Base-by-base conservation (phyloP, 2,888 invertebrate genomes). In the Trichogramma dendrolimi region DNA sequence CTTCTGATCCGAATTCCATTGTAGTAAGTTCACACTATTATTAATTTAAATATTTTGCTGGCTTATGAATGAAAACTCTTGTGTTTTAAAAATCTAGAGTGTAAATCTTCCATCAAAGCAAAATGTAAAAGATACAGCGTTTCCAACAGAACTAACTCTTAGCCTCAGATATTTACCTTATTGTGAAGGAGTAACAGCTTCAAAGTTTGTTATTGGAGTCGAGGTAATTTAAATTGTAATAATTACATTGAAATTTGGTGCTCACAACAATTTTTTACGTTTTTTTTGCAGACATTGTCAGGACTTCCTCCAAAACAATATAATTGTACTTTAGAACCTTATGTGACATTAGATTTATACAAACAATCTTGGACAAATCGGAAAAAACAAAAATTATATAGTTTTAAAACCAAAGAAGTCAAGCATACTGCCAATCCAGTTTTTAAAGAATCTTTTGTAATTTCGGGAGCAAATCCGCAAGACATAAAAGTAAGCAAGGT, bases 231-330 rank as follows among this genome's bases (percentile, higher is more conserved):
- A 6, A 27, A 27, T 27, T 27, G 4, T 51, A 40, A 58, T 46
- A 27, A 27, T 27, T 27, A 27, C 27, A 27, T 27, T 27, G 27
- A 27, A 27, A 27, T 27, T 27, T 27, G 27, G 27, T 27, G 27
- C 14, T 6, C 27, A 10, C 38, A 58, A 49, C 49, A 7, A 41
- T 39, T 58, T 43, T 50, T 40, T n/a, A 8, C 52, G 42, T n/a
- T 42, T 42, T 6, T 14, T 27, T 27, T 27, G 27, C 27, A 82
- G 82, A 80, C 81, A 61, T 71, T 81, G 52, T 75, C 79, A 53
- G 79, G 79, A 60, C 76, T 82, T 65, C 80, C 81, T 4, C 79
- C 80, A 40, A 79, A 81, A 65, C 80, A 80, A 65, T 82, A 82
- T 69, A 78, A 80, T 63, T 80, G 80, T 58, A 74, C 75, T 10